Evolutionary conservation across 2,797 vertebrate genomes (phyloP), one percentile per base, ranked within the genome.

Genomic region (Bryconaethiops microstoma): DNA sequence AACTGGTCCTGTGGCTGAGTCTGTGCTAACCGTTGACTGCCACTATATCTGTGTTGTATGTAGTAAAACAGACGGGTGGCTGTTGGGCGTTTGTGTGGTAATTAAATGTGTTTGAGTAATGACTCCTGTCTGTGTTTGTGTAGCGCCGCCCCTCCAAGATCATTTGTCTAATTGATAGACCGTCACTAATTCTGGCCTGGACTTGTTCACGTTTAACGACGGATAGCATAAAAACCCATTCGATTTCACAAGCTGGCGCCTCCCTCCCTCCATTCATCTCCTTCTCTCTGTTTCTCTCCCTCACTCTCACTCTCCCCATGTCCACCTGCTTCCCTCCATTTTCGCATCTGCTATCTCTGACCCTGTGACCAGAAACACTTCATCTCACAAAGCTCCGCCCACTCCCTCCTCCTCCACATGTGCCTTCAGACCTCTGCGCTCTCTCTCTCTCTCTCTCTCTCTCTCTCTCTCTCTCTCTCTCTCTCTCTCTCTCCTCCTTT

Each of bases 31-130:
- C 12, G 23, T 25, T 25, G 60, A 19, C 1, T 6, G 9, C 13
- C 13, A 39, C 42, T 25, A 2, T 54, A 25, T 39, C 29, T 4
- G 35, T 17, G 23, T 21, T 8, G 35, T 40, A 25, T 48, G 39
- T 10, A 17, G 19, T 4, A 6, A 39, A n/a, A 35, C 39, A n/a
- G 60, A 74, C 77, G 79, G 70, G 48, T 29, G 12, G 63, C 71
- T 50, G 69, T 80, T 67, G 74, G 62, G 65, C 57, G 72, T 82
- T 45, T 39, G 77, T 63, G 77, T 76, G 69, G 81, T 86, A 80
- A 86, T 84, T 76, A 84, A 86, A 67, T 23, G 60, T 5, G 10
- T 60, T 57, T 81, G 85, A 81, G 79, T 78, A 81, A 83, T 76
- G 78, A 82, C 63, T 65, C 77, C 72, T 82, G 80, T 73, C 72